These are phyloP conservation scores for Phengaris alcon DNA, from an alignment of 2,888 invertebrate genomes.

Conservation along the genomic window DNA sequence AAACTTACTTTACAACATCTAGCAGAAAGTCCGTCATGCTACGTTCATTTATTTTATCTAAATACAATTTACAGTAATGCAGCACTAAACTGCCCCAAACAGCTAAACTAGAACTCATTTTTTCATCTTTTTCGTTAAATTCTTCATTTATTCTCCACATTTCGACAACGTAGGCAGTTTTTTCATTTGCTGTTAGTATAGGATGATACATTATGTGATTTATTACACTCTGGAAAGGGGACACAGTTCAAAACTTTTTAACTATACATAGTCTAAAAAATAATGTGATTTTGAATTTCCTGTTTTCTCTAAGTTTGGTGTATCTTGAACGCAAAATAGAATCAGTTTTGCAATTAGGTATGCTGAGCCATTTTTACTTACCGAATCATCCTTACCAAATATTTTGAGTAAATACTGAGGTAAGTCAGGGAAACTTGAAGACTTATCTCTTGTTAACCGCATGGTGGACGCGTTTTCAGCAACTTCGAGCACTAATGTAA, in stretches of 20 bases:
- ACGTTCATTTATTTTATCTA: conserved; percentile 84
- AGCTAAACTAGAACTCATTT: conserved; percentile 82
- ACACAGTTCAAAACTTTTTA: no score
- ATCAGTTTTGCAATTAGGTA: not conserved
- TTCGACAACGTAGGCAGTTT: conserved; percentile 83
- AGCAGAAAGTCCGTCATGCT: conserved; percentile 87
- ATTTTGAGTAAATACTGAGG: conserved; percentile 42
- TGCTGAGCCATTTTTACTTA: conserved; percentile 34
- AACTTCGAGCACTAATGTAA: conserved; percentile 45
- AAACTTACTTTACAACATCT: conserved; percentile 87
- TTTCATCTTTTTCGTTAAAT: conserved; percentile 84
- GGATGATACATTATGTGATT: conserved; percentile 80
- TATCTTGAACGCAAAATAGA: not conserved
- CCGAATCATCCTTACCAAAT: conserved; percentile 42
- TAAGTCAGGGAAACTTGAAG: conserved; percentile 45
- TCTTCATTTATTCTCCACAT: conserved; percentile 78
- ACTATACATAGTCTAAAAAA: not conserved
- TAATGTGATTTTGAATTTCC: not conserved
- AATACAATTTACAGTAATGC: conserved; percentile 84
- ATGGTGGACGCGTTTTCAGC: conserved; percentile 43
- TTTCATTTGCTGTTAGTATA: conserved; percentile 81
- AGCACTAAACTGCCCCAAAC: conserved; percentile 85
- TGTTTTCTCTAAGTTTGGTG: not conserved
- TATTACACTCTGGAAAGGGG: conserved; percentile 52
- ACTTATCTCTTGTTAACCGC: conserved; percentile 42